A percentile compares a stretch with the other conserved stretches of the same genome.
phyloP scores from a whole-genome alignment of 2,113 vertebrate species.

The Forbesichthys agassizii region DNA sequence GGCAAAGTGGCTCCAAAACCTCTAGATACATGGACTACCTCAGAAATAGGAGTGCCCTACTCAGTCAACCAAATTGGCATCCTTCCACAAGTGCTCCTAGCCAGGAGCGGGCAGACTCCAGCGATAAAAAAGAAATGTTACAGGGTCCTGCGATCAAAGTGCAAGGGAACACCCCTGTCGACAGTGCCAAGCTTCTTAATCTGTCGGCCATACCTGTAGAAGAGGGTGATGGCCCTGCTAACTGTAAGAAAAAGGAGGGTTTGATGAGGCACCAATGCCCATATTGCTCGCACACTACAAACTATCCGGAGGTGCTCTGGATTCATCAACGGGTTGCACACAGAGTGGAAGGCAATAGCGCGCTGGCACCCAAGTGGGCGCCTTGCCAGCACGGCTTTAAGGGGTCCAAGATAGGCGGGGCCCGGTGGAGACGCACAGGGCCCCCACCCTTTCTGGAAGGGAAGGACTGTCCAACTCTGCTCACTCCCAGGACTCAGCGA shows the following conservation, averaged over 20 bases:
- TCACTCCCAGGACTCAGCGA: constrained; percentile 79
- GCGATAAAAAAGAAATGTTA: constrained; percentile 43
- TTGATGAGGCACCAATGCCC: constrained; percentile 86
- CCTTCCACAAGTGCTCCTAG: constrained; percentile 47
- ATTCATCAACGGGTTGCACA: constrained; percentile 93
- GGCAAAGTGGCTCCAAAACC: constrained; percentile 66
- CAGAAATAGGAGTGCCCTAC: constrained; percentile 76
- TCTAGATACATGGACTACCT: constrained; percentile 72
- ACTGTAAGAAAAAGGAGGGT: constrained; percentile 65
- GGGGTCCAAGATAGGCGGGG: constrained; percentile 74
- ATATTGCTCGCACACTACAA: constrained; percentile 87
- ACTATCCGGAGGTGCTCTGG: constrained; percentile 94
- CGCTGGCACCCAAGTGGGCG: constrained; percentile 85
- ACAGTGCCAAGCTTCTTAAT: constrained; percentile 62
- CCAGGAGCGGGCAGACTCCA: constrained; percentile 45
- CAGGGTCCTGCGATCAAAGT: constrained; percentile 42
- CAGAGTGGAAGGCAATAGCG: constrained; percentile 83
- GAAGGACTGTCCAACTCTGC: constrained; percentile 89
- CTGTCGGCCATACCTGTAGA: constrained; percentile 45
- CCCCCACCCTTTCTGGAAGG: constrained; percentile 89
- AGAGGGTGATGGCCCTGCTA: constrained; percentile 4
- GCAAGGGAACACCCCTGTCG: constrained; percentile 11
- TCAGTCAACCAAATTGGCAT: constrained; percentile 75
- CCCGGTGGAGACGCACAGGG: constrained; percentile 85
- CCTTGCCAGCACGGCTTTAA: constrained; percentile 78